A percentile compares a stretch with the other conserved stretches of the same genome.
These are phyloP conservation scores for Rissa tridactyla DNA, from an alignment of 2,113 vertebrate genomes.

Conservation along the genomic window DNA sequence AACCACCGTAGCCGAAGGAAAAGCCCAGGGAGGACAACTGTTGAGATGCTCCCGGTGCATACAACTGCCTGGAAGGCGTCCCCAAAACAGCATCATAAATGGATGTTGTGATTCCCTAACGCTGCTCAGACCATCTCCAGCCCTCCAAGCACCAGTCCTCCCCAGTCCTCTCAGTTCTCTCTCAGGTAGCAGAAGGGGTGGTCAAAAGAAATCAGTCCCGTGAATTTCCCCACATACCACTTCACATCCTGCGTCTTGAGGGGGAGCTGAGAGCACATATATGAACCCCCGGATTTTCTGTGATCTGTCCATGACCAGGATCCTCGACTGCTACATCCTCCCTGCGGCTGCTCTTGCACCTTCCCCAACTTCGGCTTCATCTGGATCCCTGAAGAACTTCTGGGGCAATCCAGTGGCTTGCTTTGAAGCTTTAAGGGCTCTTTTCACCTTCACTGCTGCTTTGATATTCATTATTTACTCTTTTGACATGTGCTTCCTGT, in stretches of 20 bases:
- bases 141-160: background rate
- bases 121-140: background rate
- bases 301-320: background rate
- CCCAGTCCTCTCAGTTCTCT: background rate
- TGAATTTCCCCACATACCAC: background rate
- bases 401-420: background rate
- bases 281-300: constrained; percentile 9
- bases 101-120: background rate
- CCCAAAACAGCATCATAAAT: background rate
- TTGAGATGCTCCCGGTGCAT: background rate
- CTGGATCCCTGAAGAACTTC: background rate
- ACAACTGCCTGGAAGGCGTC: background rate
- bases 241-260: constrained; percentile 54
- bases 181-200: background rate
- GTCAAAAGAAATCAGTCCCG: background rate
- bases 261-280: constrained; percentile 51
- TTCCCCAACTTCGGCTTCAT: background rate
- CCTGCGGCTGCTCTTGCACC: background rate
- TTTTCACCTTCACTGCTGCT: background rate
- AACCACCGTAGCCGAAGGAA: background rate
- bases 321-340: background rate
- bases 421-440: constrained; percentile 32
- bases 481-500: background rate
- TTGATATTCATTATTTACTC: constrained; percentile 52
- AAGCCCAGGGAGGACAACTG: background rate